These are phyloP conservation scores for Phenganax marumi DNA, from an alignment of 92 coral and sea anemone genomes.

Conservation along the genomic window DNA sequence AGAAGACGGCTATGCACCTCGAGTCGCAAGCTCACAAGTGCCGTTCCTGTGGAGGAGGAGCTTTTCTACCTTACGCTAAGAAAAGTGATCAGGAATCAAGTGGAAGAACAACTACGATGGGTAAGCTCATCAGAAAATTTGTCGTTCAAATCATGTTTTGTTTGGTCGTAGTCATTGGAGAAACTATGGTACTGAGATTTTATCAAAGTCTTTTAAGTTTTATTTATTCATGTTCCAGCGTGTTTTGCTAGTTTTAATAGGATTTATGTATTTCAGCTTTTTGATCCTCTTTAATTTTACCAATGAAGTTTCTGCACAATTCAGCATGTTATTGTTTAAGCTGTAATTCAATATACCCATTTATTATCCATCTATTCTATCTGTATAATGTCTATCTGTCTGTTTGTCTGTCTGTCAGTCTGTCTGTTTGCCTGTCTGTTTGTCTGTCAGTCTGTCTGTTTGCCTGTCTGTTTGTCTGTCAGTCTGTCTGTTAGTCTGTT, in stretches of 20 bases:
- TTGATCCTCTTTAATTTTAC: too few species aligned
- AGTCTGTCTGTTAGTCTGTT: constrained; percentile 2
- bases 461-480: neutral
- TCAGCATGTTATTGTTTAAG: too few species aligned
- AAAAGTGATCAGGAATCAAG: constrained; percentile 2
- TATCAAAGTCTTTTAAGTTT: neutral
- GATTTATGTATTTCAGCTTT: too few species aligned
- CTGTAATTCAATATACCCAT: too few species aligned
- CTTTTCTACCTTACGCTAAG: constrained; percentile 62
- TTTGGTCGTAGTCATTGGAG: neutral
- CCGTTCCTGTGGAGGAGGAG: constrained; percentile 92
- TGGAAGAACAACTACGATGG: constrained; percentile 5
- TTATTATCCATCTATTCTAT: too few species aligned
- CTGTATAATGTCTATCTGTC: neutral
- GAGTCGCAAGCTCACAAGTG: constrained; percentile 98
- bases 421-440: constrained; percentile 7
- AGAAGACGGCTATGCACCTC: constrained; percentile 85
- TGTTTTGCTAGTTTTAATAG: too few species aligned
- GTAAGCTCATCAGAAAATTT: neutral
- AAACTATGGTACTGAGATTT: neutral
- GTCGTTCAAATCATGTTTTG: neutral
- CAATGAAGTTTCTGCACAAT: too few species aligned
- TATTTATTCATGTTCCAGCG: neutral
- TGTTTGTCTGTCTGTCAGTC: constrained; percentile 16
- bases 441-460: neutral